These are phyloP conservation scores for Aselliscus stoliczkanus DNA, from an alignment of 2,797 vertebrate genomes.

Conservation along the genomic window DNA sequence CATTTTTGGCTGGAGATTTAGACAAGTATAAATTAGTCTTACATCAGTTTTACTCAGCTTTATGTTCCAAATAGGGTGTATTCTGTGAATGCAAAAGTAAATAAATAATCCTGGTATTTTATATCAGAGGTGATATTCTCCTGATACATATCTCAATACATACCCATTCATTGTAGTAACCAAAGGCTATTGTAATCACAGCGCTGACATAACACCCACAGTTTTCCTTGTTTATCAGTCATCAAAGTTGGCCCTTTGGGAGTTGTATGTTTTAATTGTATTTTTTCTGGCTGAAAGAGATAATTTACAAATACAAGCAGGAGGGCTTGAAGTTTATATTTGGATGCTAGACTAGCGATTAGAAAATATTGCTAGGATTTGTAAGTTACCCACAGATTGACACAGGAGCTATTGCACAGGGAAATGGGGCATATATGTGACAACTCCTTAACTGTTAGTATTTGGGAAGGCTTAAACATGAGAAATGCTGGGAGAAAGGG, in stretches of 20 bases:
- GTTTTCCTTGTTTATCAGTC: neutral
- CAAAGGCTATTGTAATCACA: neutral
- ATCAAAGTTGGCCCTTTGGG: neutral
- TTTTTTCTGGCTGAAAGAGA: neutral
- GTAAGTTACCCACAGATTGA: neutral
- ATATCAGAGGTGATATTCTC: neutral
- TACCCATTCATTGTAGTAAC: neutral
- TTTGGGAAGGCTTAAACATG: neutral
- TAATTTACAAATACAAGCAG: conserved; percentile 3
- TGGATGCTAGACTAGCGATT: neutral
- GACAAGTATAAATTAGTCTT: neutral
- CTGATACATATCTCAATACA: neutral
- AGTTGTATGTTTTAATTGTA: neutral
- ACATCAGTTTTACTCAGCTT: neutral
- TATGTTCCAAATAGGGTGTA: neutral
- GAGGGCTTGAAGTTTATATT: neutral
- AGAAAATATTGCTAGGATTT: neutral
- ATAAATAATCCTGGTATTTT: neutral
- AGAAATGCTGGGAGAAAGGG: neutral
- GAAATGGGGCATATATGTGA: neutral
- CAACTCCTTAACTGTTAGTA: neutral
- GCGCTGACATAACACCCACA: neutral
- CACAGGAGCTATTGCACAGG: fast-evolving
- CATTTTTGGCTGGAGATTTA: neutral
- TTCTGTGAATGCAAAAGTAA: neutral